A percentile compares a stretch with the other conserved stretches of the same genome.
Conservation (phyloP, 2,113 vertebrate species). For the Hemiprocne comata region DNA sequence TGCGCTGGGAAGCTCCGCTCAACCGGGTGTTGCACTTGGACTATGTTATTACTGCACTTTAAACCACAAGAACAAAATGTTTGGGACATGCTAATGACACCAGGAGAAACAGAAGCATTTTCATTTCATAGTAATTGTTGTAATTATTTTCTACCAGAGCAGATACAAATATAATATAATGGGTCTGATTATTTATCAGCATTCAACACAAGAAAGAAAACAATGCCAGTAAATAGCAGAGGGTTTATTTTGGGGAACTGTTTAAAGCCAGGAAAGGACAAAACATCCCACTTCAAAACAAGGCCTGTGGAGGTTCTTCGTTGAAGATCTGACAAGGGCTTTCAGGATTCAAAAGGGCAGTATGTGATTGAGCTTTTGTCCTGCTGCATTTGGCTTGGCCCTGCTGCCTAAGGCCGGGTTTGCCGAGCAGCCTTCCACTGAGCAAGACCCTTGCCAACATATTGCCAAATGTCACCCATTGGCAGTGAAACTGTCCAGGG, state of each 20-base stretch:
- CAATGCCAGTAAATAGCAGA: slow-evolving; percentile 32
- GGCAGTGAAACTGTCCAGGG: background rate
- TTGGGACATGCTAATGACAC: slow-evolving; percentile 60
- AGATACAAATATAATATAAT: slow-evolving; percentile 34
- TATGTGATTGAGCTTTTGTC: background rate
- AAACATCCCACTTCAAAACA: slow-evolving; percentile 5
- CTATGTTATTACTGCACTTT: slow-evolving; percentile 24
- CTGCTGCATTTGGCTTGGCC: background rate
- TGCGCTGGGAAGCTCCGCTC: slow-evolving; percentile 8
- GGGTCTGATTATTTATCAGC: slow-evolving; percentile 59
- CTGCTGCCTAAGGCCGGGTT: background rate
- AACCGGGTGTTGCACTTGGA: background rate
- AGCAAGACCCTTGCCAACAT: background rate
- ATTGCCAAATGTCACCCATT: background rate
- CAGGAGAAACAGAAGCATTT: slow-evolving; percentile 56
- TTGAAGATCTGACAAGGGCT: background rate
- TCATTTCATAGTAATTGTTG: slow-evolving; percentile 60
- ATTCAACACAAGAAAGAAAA: slow-evolving; percentile 45
- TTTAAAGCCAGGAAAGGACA: slow-evolving; percentile 30
- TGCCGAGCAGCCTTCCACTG: background rate
- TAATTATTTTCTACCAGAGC: slow-evolving; percentile 49
- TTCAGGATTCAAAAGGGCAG: background rate
- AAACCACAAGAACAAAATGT: slow-evolving; percentile 63
- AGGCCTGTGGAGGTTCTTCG: background rate
- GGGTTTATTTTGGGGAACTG: slow-evolving; percentile 6